These are phyloP conservation scores for Uromys caudimaculatus DNA, from an alignment of 2,797 vertebrate species.

Conservation along the genomic window DNA sequence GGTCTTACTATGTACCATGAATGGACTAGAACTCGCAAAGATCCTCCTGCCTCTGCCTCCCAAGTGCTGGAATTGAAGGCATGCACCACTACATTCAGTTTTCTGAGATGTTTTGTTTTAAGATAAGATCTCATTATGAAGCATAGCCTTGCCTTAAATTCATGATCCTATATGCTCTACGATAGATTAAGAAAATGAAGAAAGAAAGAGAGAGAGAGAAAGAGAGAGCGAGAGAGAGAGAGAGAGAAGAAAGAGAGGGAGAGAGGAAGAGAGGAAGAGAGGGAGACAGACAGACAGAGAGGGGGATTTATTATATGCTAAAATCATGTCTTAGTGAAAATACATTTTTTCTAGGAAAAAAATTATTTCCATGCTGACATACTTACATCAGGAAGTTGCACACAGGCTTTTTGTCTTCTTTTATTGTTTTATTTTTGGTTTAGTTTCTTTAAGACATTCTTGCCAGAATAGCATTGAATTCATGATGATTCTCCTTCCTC, in stretches of 20 bases:
- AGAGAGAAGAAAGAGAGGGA: too few relatives aligned
- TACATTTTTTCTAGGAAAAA: not conserved
- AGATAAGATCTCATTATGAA: not conserved
- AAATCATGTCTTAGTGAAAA: not conserved
- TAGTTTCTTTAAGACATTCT: not conserved
- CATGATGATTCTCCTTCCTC: not conserved
- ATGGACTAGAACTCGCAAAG: not conserved
- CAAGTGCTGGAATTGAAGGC: not conserved
- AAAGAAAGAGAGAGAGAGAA: too few relatives aligned
- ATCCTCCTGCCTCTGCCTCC: not conserved
- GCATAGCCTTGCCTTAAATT: not conserved
- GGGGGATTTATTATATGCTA: not conserved
- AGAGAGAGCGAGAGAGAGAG: too few relatives aligned
- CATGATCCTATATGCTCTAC: not conserved
- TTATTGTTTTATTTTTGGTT: not conserved
- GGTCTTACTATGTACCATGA: not conserved
- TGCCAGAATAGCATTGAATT: not conserved
- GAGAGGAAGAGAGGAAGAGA: too few relatives aligned
- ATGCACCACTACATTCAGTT: not conserved
- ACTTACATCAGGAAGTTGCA: not conserved
- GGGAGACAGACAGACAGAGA: too few relatives aligned
- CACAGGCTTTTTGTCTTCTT: not conserved
- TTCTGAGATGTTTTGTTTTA: not conserved
- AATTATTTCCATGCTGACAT: not conserved
- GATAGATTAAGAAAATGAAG: not conserved